These are phyloP conservation scores for Apodemia mormo DNA, from an alignment of 2,888 invertebrate genomes.

Conservation along the genomic window DNA sequence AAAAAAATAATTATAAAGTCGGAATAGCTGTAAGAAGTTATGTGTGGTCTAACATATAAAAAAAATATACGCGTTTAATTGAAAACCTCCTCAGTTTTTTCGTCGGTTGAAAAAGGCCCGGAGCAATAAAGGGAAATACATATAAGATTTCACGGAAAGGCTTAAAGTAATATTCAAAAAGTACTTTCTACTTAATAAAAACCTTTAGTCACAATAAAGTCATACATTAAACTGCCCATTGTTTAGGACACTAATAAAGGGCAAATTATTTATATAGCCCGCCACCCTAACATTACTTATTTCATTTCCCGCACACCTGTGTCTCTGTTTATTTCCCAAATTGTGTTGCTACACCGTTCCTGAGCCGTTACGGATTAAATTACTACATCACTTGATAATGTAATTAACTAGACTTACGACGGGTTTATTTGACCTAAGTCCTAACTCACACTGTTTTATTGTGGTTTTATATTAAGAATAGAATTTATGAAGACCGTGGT, in stretches of 20 bases:
- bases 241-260: background rate
- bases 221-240: background rate
- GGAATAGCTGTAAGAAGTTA: too few species aligned
- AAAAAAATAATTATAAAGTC: too few species aligned
- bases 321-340: conserved; percentile 67
- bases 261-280: conserved; percentile 10
- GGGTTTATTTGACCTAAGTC: conserved; percentile 13
- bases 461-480: too few species aligned
- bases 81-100: too few species aligned
- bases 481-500: too few species aligned
- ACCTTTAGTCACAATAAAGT: background rate
- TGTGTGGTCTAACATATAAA: too few species aligned
- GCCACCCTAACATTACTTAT: conserved; percentile 8
- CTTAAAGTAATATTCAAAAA: too few species aligned
- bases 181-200: background rate
- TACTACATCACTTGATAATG: conserved; percentile 17
- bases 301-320: conserved; percentile 52
- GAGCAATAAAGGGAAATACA: too few species aligned
- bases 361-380: background rate
- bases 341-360: conserved; percentile 44
- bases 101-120: too few species aligned
- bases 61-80: too few species aligned
- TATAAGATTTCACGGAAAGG: too few species aligned
- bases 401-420: background rate
- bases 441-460: background rate